phyloP scores from a whole-genome alignment of 1,140 invertebrate genomes.

The Portunus trituberculatus region DNA sequence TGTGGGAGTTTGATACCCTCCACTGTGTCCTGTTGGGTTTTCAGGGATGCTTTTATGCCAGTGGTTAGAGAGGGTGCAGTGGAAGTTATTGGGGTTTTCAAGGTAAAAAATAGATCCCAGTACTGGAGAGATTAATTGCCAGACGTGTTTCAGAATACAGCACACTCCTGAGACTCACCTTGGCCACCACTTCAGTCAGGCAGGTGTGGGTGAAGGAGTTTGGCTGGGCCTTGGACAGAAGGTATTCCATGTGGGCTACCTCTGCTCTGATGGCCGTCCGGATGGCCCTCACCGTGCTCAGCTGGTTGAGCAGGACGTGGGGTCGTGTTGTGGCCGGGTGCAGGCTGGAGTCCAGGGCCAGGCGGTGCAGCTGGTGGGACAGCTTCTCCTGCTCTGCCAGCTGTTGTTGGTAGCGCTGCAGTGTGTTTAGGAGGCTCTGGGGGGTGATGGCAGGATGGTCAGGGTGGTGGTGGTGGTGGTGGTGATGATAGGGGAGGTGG shows the following conservation, averaged over 20 bases:
- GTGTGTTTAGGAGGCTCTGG: conserved; percentile 32
- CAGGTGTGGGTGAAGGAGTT: conserved; percentile 36
- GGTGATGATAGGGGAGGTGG: not conserved
- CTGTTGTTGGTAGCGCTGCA: conserved; percentile 56
- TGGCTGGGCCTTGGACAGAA: conserved; percentile 18
- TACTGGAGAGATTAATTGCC: too few relatives aligned
- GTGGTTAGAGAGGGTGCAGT: too few relatives aligned
- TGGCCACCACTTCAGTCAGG: conserved; percentile 39
- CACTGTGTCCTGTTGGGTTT: too few relatives aligned
- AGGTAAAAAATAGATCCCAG: too few relatives aligned
- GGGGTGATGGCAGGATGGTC: not conserved
- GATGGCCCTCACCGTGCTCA: conserved; percentile 57
- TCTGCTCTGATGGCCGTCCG: conserved; percentile 55
- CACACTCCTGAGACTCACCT: conserved; percentile 7
- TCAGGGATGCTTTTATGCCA: too few relatives aligned
- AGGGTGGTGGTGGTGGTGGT: not conserved
- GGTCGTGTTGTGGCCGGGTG: not conserved
- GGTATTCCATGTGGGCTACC: conserved; percentile 55
- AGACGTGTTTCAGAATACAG: too few relatives aligned
- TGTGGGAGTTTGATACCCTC: too few relatives aligned
- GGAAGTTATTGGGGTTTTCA: too few relatives aligned
- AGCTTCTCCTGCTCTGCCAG: conserved; percentile 56
- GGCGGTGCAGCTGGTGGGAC: conserved; percentile 46
- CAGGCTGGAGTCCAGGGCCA: conserved; percentile 15
- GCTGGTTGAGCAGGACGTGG: not conserved